Evolutionary conservation across 1,140 invertebrate species (phyloP).

Genomic region (Meteorus sp.): DNA sequence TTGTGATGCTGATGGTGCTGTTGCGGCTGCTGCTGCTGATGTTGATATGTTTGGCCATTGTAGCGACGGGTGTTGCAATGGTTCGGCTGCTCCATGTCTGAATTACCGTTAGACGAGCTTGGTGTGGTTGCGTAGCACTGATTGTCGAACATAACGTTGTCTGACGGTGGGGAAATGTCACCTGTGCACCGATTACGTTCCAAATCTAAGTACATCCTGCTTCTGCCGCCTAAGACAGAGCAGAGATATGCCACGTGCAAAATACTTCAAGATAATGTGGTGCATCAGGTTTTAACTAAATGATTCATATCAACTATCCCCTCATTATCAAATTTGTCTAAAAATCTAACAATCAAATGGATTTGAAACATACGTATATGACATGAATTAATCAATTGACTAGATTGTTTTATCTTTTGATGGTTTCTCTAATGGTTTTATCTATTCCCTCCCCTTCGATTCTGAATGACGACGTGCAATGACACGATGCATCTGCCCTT

Average conservation of each 20-base stretch:
- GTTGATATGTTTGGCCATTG: constrained; percentile 50
- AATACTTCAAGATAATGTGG: constrained; percentile 41
- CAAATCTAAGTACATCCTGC: constrained; percentile 79
- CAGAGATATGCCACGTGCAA: constrained; percentile 52
- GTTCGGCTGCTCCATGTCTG: constrained; percentile 76
- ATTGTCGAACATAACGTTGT: constrained; percentile 91
- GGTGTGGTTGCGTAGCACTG: constrained; percentile 92
- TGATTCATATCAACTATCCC: constrained; percentile 2
- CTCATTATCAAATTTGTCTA: no score
- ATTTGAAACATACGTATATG: no score
- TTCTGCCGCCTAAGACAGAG: constrained; percentile 54
- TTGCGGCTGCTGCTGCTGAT: constrained; percentile 65
- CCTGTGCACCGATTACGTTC: constrained; percentile 70
- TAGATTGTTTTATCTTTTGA: no score
- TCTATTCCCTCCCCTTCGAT: no score
- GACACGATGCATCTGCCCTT: neutral
- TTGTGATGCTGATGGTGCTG: constrained; percentile 58
- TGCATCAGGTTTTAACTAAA: constrained; percentile 17
- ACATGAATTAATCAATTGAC: no score
- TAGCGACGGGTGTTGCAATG: constrained; percentile 45
- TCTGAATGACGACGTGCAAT: neutral
- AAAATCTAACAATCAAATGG: no score
- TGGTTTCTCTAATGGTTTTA: no score
- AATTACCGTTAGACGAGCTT: constrained; percentile 87
- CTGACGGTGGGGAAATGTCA: constrained; percentile 84